Evolutionary conservation across 1,140 invertebrate species (phyloP).

Genomic region (Penaeus vannamei): DNA sequence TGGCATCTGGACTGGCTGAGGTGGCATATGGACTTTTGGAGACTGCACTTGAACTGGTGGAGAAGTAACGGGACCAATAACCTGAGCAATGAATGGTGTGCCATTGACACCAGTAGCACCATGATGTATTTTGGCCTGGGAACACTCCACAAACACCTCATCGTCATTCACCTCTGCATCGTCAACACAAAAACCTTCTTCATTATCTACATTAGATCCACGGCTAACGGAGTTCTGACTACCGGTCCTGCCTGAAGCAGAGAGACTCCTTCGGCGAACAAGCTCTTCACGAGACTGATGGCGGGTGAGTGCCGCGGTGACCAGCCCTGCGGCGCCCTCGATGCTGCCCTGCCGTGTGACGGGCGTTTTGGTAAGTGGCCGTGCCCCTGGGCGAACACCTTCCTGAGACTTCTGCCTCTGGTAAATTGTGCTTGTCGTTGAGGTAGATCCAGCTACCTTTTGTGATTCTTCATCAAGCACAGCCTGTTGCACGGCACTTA

Average conservation of each 20-base stretch:
- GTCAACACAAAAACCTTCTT: constrained; percentile 54
- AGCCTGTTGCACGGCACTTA: constrained; percentile 51
- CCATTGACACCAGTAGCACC: constrained; percentile 20
- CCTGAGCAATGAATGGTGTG: background rate
- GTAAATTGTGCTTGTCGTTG: background rate
- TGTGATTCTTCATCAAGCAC: constrained; percentile 31
- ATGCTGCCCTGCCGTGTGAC: constrained; percentile 52
- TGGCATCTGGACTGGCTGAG: too few relatives aligned
- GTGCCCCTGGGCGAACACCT: background rate
- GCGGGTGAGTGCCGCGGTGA: constrained; percentile 44
- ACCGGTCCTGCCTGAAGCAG: constrained; percentile 54
- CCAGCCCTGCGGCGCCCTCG: constrained; percentile 54
- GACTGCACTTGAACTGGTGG: background rate
- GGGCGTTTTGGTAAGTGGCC: background rate
- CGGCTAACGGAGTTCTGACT: constrained; percentile 61
- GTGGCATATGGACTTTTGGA: too few relatives aligned
- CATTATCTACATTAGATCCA: constrained; percentile 35
- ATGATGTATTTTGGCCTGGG: constrained; percentile 19
- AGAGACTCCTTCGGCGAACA: constrained; percentile 49
- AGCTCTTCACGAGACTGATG: constrained; percentile 59
- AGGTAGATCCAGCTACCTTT: background rate
- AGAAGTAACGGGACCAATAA: background rate
- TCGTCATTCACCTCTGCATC: constrained; percentile 65
- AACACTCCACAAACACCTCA: constrained; percentile 55
- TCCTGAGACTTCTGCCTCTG: constrained; percentile 14